Evolutionary conservation across 2,113 vertebrate genomes (phyloP).

Genomic region (Corythornis madagascariensis): DNA sequence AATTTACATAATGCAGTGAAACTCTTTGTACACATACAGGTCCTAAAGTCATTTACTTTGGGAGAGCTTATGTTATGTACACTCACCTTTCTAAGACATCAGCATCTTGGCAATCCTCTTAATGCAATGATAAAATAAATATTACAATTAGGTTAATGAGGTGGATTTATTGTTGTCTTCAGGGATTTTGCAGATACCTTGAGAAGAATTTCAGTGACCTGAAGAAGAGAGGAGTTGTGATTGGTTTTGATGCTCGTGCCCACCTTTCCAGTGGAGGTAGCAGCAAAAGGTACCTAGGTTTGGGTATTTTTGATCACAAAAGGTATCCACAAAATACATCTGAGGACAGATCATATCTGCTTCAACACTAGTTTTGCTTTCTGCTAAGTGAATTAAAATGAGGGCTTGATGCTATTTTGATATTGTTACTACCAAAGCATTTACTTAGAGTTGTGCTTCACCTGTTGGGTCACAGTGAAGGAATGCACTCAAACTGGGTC

Average conservation of each 20-base stretch:
- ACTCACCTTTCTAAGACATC: not conserved
- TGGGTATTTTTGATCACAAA: too few relatives aligned
- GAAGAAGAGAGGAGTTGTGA: constrained; percentile 89
- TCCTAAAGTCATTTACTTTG: not conserved
- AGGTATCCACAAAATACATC: too few relatives aligned
- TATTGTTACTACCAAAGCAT: not conserved
- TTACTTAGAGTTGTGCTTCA: not conserved
- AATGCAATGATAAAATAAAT: not conserved
- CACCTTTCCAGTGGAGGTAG: constrained; percentile 86
- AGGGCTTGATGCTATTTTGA: not conserved
- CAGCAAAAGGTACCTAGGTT: constrained; percentile 81
- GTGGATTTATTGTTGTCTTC: not conserved
- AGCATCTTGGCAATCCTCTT: not conserved
- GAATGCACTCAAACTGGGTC: not conserved
- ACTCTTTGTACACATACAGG: rapidly evolving
- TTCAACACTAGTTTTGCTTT: not conserved
- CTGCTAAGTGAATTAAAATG: not conserved
- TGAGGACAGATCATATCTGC: not conserved
- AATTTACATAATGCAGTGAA: not conserved
- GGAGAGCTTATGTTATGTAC: not conserved
- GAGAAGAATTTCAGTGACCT: constrained; percentile 86
- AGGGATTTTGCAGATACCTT: constrained; percentile 94
- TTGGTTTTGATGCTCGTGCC: constrained; percentile 91
- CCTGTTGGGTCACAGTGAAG: not conserved
- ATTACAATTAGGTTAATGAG: not conserved